These are phyloP conservation scores for Hemitrygon akajei DNA, from an alignment of 2,797 vertebrate species.

Conservation along the genomic window DNA sequence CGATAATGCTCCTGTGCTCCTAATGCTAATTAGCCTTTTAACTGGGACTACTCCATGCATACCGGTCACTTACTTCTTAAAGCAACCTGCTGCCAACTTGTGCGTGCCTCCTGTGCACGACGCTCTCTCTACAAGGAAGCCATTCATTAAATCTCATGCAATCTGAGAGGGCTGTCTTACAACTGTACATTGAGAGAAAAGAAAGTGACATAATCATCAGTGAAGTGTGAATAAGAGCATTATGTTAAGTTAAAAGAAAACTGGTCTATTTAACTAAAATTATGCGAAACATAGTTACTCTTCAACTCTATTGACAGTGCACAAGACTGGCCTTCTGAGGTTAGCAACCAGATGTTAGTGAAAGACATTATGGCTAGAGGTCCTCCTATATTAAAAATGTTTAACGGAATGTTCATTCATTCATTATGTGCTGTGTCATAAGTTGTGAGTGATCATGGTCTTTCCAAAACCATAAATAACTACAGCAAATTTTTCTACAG, in stretches of 20 bases:
- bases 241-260: not conserved
- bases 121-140: not conserved
- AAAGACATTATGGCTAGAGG: not conserved
- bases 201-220: not conserved
- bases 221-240: slow-evolving; percentile 15
- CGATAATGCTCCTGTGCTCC: too few relatives aligned
- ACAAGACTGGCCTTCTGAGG: not conserved
- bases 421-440: too few relatives aligned
- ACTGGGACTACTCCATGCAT: not conserved
- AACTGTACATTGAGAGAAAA: not conserved
- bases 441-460: too few relatives aligned
- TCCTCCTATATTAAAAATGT: too few relatives aligned
- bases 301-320: not conserved
- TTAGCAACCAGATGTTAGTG: not conserved
- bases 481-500: too few relatives aligned
- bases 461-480: too few relatives aligned
- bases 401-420: too few relatives aligned
- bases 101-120: not conserved
- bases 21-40: too few relatives aligned
- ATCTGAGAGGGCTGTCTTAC: not conserved
- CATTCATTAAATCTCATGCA: not conserved
- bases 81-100: not conserved
- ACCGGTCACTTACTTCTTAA: not conserved
- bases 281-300: not conserved
- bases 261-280: slow-evolving; percentile 11